These are phyloP conservation scores for Nycteola revayana DNA, from an alignment of 2,888 invertebrate genomes.

Conservation along the genomic window DNA sequence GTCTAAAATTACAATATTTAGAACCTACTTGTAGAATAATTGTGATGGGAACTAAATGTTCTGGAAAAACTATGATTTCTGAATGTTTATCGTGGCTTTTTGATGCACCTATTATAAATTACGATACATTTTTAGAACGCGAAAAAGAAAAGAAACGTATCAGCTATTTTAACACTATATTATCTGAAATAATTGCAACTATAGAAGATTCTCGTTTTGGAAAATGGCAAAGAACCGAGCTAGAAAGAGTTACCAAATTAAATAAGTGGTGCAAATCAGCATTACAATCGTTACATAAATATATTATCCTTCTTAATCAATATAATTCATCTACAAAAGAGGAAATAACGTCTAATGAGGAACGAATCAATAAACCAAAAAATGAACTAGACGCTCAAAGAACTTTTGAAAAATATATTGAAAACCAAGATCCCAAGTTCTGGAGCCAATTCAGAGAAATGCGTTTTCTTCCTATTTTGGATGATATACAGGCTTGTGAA, in stretches of 20 bases:
- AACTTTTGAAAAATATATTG: no score
- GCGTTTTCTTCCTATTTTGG: slow-evolving; percentile 53
- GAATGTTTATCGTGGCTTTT: slow-evolving; percentile 79
- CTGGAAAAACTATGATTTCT: slow-evolving; percentile 83
- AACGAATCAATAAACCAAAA: slow-evolving; percentile 15
- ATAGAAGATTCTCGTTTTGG: slow-evolving; percentile 58
- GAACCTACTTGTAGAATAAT: slow-evolving; percentile 82
- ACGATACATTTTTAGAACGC: slow-evolving; percentile 39
- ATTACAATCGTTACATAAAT: slow-evolving; percentile 36
- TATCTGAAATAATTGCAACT: slow-evolving; percentile 64
- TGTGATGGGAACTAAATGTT: slow-evolving; percentile 81
- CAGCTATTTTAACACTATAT: slow-evolving; percentile 50
- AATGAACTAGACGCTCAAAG: neutral
- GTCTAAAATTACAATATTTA: slow-evolving; percentile 79
- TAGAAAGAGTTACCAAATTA: slow-evolving; percentile 51
- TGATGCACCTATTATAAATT: slow-evolving; percentile 68
- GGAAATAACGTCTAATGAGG: no score
- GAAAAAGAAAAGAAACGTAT: slow-evolving; percentile 52
- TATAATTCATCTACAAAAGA: no score
- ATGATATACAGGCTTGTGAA: slow-evolving; percentile 49
- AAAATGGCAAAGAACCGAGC: slow-evolving; percentile 63
- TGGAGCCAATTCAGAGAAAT: no score
- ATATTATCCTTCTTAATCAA: slow-evolving; percentile 40
- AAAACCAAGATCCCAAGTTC: slow-evolving; percentile 11
- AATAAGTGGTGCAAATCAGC: slow-evolving; percentile 56